Conservation (phyloP, 2,113 vertebrate species). For the Hemichromis elongatus region DNA sequence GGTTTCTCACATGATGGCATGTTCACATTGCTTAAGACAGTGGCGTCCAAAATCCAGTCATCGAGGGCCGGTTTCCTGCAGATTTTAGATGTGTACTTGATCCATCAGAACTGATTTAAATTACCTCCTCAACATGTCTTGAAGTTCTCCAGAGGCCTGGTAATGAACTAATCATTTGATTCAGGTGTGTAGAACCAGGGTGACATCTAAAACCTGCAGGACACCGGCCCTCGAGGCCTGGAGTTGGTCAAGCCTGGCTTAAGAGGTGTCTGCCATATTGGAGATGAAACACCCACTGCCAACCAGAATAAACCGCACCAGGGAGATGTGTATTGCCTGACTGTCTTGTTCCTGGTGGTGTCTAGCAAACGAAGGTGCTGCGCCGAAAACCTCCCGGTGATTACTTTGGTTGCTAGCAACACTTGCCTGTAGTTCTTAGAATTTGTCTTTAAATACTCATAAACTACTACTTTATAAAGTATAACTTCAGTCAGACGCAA, state of each 20-base stretch:
- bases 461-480: neutral
- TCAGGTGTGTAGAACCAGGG: too few species aligned
- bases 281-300: neutral
- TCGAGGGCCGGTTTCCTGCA: too few species aligned
- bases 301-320: neutral
- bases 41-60: too few species aligned
- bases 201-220: too few species aligned
- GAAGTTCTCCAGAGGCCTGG: too few species aligned
- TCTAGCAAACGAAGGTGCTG: neutral
- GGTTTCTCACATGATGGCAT: neutral
- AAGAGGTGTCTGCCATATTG: neutral
- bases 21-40: neutral
- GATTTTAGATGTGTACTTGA: too few species aligned
- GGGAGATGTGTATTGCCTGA: neutral
- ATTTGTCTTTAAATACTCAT: neutral
- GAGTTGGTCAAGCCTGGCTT: too few species aligned
- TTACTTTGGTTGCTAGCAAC: neutral
- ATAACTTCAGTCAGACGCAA: neutral
- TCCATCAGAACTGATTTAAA: too few species aligned
- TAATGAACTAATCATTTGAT: too few species aligned
- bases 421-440: fast-evolving
- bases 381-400: neutral
- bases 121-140: too few species aligned
- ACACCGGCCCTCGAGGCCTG: too few species aligned
- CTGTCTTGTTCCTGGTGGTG: neutral